Evolutionary conservation across 2,113 vertebrate genomes (phyloP).

Genomic region (Poecilia latipinna): DNA sequence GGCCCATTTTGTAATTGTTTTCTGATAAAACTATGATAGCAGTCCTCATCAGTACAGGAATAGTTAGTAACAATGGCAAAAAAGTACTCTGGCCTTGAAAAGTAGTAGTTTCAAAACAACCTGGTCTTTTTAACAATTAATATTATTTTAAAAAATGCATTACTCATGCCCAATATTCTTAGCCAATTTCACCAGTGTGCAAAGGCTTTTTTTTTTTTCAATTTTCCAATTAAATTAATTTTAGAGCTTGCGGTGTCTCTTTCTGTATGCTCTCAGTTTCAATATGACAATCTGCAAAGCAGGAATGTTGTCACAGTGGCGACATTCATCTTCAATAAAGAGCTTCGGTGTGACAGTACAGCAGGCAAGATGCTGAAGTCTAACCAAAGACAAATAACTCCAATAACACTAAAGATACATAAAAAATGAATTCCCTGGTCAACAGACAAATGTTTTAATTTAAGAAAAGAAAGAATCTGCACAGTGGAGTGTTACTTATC

Average conservation of each 20-base stretch:
- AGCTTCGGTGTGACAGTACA: neutral
- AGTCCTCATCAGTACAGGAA: neutral
- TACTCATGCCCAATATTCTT: neutral
- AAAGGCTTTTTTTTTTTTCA: neutral
- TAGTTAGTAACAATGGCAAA: neutral
- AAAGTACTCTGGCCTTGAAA: neutral
- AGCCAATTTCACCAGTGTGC: neutral
- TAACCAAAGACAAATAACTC: neutral
- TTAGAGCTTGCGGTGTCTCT: neutral
- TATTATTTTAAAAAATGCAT: too few relatives aligned
- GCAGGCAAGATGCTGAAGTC: neutral
- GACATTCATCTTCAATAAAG: neutral
- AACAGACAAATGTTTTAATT: neutral
- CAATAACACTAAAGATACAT: neutral
- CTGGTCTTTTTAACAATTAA: too few relatives aligned
- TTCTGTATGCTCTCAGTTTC: neutral
- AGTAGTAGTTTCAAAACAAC: too few relatives aligned
- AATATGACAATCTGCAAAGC: neutral
- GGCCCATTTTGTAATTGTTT: neutral
- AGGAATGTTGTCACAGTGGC: neutral
- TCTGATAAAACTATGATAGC: neutral
- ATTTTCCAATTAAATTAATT: neutral
- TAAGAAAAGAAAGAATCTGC: neutral
- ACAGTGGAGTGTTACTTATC: neutral
- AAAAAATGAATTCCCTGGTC: neutral